Evolutionary conservation across 2,797 vertebrate genomes (phyloP).

Genomic region (Fistularia commersonii): DNA sequence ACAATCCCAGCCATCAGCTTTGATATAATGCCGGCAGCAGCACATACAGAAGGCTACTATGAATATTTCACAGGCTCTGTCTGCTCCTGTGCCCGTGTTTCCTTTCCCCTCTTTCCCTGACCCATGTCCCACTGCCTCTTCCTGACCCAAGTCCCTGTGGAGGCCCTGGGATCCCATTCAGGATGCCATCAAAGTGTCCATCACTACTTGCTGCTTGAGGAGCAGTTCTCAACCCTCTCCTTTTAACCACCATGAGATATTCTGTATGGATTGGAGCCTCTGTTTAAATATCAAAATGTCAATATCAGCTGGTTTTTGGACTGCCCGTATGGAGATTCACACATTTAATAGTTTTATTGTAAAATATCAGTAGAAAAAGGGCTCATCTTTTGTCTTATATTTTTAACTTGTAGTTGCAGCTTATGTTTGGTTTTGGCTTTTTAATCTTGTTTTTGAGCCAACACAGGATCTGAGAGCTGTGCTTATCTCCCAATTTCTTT

Average conservation of each 20-base stretch:
- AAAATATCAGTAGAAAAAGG: too few relatives aligned
- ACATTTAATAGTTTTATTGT: too few relatives aligned
- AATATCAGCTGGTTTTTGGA: too few relatives aligned
- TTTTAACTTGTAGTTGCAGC: too few relatives aligned
- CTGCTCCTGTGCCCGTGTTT: conserved; percentile 25
- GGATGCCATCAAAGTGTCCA: conserved; percentile 42
- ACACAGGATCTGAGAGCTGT: too few relatives aligned
- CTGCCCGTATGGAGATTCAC: too few relatives aligned
- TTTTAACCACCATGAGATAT: neutral
- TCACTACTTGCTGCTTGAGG: conserved; percentile 21
- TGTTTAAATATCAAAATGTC: too few relatives aligned
- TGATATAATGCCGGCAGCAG: conserved; percentile 22
- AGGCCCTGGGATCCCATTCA: conserved; percentile 43
- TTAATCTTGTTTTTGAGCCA: too few relatives aligned
- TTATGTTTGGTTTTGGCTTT: too few relatives aligned
- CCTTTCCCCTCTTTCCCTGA: conserved; percentile 26
- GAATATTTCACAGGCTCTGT: conserved; percentile 61
- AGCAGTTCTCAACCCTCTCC: conserved; percentile 16
- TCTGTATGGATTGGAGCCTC: too few relatives aligned
- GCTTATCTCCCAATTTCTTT: too few relatives aligned
- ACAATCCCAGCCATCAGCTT: conserved; percentile 11
- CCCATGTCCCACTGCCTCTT: conserved; percentile 37
- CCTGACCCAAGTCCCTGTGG: conserved; percentile 48
- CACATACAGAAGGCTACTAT: conserved; percentile 48
- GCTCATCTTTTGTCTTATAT: too few relatives aligned